phyloP scores from a whole-genome alignment of 2,888 invertebrate genomes.

The Polyploca ridens region DNA sequence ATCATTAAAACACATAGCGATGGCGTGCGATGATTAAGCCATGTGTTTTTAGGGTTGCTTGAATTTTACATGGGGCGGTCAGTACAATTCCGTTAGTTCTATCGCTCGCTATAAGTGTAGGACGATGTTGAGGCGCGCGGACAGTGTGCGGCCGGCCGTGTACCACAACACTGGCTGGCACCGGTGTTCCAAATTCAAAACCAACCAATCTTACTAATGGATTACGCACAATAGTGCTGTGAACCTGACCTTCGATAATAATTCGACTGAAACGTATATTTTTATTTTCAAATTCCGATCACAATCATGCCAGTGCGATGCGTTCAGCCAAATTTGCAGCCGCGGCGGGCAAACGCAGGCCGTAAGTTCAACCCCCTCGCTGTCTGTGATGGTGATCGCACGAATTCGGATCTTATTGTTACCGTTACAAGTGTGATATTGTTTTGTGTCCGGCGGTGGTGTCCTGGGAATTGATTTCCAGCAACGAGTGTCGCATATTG shows the following conservation, averaged over 20 bases:
- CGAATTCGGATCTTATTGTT: constrained; percentile 45
- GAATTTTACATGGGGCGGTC: constrained; percentile 73
- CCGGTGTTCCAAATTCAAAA: constrained; percentile 56
- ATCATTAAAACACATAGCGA: constrained; percentile 59
- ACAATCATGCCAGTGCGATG: constrained; percentile 72
- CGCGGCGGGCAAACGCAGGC: constrained; percentile 63
- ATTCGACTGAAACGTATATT: constrained; percentile 32
- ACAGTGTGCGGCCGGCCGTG: constrained; percentile 79
- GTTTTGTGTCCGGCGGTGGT: constrained; percentile 29
- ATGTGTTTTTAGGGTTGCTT: constrained; percentile 65
- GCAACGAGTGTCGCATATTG: constrained; percentile 50
- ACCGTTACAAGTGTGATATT: constrained; percentile 35
- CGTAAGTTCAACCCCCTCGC: constrained; percentile 68
- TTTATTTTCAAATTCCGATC: constrained; percentile 29
- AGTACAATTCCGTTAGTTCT: constrained; percentile 58
- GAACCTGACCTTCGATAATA: constrained; percentile 61
- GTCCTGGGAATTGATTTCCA: constrained; percentile 47
- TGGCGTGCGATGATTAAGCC: constrained; percentile 51
- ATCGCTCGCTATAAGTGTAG: constrained; percentile 70
- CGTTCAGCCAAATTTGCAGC: constrained; percentile 64
- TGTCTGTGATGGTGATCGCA: constrained; percentile 41
- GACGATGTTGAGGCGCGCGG: constrained; percentile 62
- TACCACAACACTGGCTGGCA: constrained; percentile 73
- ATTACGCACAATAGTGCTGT: constrained; percentile 64
- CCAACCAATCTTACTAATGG: constrained; percentile 56